phyloP scores from a whole-genome alignment of 2,113 vertebrate genomes.

The Piprites chloris region DNA sequence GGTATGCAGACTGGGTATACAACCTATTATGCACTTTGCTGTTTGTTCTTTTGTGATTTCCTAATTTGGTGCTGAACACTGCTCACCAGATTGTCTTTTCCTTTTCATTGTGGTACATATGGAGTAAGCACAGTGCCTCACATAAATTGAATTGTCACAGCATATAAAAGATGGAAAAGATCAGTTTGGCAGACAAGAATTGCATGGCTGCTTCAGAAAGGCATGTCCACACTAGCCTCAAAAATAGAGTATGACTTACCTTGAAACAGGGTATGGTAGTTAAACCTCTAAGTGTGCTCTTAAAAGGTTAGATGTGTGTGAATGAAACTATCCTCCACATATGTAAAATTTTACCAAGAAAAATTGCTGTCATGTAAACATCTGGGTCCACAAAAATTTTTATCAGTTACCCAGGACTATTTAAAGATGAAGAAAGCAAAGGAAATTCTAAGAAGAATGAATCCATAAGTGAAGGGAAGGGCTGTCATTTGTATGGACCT shows the following conservation, averaged over 20 bases:
- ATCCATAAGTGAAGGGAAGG: neutral
- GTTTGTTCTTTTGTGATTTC: neutral
- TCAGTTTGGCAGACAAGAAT: neutral
- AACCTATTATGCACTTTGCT: neutral
- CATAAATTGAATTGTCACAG: neutral
- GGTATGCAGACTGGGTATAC: neutral
- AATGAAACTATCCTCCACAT: neutral
- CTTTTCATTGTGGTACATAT: neutral
- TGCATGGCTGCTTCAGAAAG: neutral
- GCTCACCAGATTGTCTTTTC: neutral
- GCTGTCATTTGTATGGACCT: neutral
- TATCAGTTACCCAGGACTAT: neutral
- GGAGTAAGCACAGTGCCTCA: neutral
- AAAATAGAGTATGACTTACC: neutral
- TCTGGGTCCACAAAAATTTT: neutral
- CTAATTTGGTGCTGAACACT: neutral
- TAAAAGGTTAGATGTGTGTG: neutral
- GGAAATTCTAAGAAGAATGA: neutral
- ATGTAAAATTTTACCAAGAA: neutral
- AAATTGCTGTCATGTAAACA: neutral
- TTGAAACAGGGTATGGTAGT: neutral
- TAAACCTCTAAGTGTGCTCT: neutral
- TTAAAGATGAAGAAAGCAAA: neutral
- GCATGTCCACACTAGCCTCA: fast-evolving
- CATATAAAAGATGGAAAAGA: neutral